A percentile compares a stretch with the other conserved stretches of the same genome.
These are phyloP conservation scores for Schizotus pectinicornis DNA, from an alignment of 2,888 invertebrate species.

Conservation along the genomic window DNA sequence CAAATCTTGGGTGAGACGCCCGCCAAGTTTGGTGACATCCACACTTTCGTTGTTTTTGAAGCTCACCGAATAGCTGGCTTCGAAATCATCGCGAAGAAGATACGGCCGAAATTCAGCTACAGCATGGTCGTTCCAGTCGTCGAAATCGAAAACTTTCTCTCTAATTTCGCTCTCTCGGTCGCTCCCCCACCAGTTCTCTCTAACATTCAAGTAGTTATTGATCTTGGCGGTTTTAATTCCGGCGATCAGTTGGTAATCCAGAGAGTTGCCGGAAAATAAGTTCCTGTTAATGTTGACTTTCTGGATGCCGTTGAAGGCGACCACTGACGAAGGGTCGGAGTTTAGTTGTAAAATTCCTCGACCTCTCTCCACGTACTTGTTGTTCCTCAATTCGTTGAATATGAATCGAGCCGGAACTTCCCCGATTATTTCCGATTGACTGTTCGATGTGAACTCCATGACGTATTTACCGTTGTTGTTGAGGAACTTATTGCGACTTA, in stretches of 20 bases:
- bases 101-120: conserved; percentile 91
- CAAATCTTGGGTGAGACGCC: conserved; percentile 73
- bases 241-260: conserved; percentile 91
- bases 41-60: conserved; percentile 62
- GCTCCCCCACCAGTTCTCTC: conserved; percentile 97
- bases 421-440: conserved; percentile 92
- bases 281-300: conserved; percentile 91
- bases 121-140: conserved; percentile 99
- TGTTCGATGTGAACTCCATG: conserved; percentile 86
- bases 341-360: conserved; percentile 52
- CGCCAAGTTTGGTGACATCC: conserved; percentile 75
- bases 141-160: conserved; percentile 92
- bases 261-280: conserved; percentile 79
- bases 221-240: conserved; percentile 89
- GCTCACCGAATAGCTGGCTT: conserved; percentile 76
- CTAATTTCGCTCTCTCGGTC: conserved; percentile 75
- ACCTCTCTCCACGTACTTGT: conserved; percentile 60
- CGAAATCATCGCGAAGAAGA: conserved; percentile 77
- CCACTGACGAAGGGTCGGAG: conserved; percentile 76
- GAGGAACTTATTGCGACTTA: conserved; percentile 80
- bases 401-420: conserved; percentile 80
- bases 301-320: conserved; percentile 94
- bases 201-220: conserved; percentile 84
- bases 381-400: conserved; percentile 78
- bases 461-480: conserved; percentile 83